phyloP scores from a whole-genome alignment of 2,888 invertebrate genomes.

The Xylota sylvarum region DNA sequence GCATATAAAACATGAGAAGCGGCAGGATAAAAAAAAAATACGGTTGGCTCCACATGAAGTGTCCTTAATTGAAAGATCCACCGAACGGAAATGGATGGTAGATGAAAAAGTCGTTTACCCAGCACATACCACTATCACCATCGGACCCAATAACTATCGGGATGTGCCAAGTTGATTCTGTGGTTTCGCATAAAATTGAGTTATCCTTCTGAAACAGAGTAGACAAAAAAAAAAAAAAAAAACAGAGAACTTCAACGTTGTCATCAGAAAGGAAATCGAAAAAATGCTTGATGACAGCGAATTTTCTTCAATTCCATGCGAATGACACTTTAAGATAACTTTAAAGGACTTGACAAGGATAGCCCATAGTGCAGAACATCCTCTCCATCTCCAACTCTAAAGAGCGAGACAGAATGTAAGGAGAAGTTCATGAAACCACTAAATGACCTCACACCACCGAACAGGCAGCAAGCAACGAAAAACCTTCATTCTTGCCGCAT shows the following conservation, averaged over 20 bases:
- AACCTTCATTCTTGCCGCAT: slow-evolving; percentile 37
- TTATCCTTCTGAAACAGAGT: slow-evolving; percentile 25
- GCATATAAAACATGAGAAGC: slow-evolving; percentile 14
- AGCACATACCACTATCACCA: slow-evolving; percentile 10
- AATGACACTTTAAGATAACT: slow-evolving; percentile 33
- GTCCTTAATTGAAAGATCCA: slow-evolving; percentile 71
- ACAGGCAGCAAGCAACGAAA: not conserved
- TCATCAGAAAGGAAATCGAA: slow-evolving; percentile 32
- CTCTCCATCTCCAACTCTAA: not conserved
- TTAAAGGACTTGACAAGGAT: slow-evolving; percentile 24
- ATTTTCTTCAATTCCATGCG: not conserved
- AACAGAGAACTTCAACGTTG: not conserved
- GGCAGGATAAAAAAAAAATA: not conserved
- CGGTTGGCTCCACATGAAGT: slow-evolving; percentile 47
- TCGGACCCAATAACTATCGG: slow-evolving; percentile 37
- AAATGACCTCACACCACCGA: slow-evolving; percentile 27
- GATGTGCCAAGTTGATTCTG: slow-evolving; percentile 23
- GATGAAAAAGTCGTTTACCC: slow-evolving; percentile 51
- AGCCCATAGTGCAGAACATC: not conserved
- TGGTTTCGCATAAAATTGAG: slow-evolving; percentile 58
- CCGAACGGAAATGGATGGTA: slow-evolving; percentile 56
- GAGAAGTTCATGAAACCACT: not conserved
- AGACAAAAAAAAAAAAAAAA: not conserved
- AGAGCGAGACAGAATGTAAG: not conserved
- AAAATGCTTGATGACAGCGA: slow-evolving; percentile 18